A percentile compares a stretch with the other conserved stretches of the same genome.
Conservation (phyloP, 2,113 vertebrate species). For the Tetrao urogallus region DNA sequence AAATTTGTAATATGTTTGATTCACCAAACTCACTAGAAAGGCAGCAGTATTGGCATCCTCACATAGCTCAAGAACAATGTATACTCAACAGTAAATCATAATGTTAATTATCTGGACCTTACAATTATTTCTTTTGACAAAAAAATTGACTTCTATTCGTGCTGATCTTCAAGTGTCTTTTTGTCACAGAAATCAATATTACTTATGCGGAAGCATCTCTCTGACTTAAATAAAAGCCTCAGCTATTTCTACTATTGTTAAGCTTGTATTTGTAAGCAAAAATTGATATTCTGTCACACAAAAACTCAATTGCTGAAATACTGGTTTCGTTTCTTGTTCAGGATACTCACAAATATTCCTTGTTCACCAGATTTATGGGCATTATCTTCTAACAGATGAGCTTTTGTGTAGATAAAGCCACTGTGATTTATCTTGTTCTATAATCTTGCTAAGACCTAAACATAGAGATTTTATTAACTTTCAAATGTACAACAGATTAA, state of each 20-base stretch:
- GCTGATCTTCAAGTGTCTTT: background rate
- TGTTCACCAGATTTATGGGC: background rate
- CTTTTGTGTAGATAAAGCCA: background rate
- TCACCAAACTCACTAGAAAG: background rate
- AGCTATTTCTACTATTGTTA: background rate
- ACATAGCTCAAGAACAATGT: background rate
- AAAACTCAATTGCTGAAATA: background rate
- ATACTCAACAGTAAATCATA: background rate
- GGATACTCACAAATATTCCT: background rate
- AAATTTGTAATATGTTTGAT: background rate
- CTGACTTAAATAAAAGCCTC: background rate
- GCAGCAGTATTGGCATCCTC: background rate
- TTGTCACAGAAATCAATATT: background rate
- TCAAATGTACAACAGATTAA: constrained; percentile 21
- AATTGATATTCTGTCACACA: background rate
- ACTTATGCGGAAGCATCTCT: background rate
- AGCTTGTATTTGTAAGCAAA: constrained; percentile 5
- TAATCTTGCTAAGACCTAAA: background rate
- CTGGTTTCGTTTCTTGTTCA: background rate
- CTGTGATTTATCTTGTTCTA: background rate
- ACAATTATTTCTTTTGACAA: background rate
- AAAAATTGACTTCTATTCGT: background rate
- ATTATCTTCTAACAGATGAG: background rate
- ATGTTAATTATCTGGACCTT: background rate
- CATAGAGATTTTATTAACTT: background rate